Base-by-base conservation (phyloP, 2,113 vertebrate genomes). In the Microcebus jonahi region DNA sequence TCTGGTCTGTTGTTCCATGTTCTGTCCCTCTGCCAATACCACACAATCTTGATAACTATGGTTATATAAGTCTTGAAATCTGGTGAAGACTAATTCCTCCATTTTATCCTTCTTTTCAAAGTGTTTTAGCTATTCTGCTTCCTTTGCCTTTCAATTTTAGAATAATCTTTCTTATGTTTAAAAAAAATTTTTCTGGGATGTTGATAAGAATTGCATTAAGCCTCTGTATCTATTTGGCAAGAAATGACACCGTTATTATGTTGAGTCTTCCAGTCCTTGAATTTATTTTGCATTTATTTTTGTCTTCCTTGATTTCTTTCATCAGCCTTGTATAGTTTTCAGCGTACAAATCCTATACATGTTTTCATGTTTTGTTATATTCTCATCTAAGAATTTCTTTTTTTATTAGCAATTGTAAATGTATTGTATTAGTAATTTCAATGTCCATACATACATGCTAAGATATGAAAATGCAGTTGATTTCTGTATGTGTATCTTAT, bases 71-170 rank as follows among this genome's bases (percentile, higher is more conserved):
- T 83, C 94, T 76, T 59, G 6, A 76, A 92, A 83, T 77, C 68
- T 68, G 21, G 34, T 93, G 68, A 36, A 9, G 13, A 53, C 27
- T 59, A 25, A 42, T 68, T 90, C 36, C 27, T 79, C 53, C 5
- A 55, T 55, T 93, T 79, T 93, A 86, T 63, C 85, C 65, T 71
- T 31, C 53, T 57, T 71, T 42, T 71, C 70, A 71, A 71, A 39
- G 70, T 39, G 36, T 71, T 71, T 39, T 42, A 71, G 21, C 36
- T 71, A 23, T 42, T 42, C 36, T 42, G 6, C 36, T 71, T 42
- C 23, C 36, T 42, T 71, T 42, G 23, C 70, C 70, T 71, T 71
- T 71, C n/a, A 71, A 68, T 68, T 53, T 53, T 36, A 68, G 45
- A 68, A 85, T 67, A 53, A n/a, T 68, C 45, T 68, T n/a, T 21